A percentile compares a stretch with the other conserved stretches of the same genome.
Conservation (phyloP, 2,113 vertebrate genomes). For the Hemibagrus wyckioides region DNA sequence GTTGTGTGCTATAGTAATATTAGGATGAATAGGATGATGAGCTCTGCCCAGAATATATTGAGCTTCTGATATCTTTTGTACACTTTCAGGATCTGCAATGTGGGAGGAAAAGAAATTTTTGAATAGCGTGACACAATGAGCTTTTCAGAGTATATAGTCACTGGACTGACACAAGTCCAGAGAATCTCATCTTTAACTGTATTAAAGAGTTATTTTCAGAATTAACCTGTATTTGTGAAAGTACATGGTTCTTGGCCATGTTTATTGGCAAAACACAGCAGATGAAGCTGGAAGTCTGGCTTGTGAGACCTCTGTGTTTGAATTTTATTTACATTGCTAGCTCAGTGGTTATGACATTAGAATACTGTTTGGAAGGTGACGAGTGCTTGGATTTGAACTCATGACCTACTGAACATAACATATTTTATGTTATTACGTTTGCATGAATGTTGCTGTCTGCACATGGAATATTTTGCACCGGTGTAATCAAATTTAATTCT, state of each 20-base stretch:
- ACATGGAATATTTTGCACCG: neutral
- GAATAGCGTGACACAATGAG: neutral
- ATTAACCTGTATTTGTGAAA: neutral
- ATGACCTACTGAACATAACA: neutral
- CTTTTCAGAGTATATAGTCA: neutral
- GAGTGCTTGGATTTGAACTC: neutral
- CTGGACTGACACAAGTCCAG: neutral
- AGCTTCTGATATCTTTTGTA: neutral
- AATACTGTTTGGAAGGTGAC: neutral
- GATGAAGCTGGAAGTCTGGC: neutral
- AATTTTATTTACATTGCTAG: neutral
- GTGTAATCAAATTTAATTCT: neutral
- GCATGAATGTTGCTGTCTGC: neutral
- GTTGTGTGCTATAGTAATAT: neutral
- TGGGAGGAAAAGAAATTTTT: neutral
- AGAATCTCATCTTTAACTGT: neutral
- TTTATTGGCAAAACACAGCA: neutral
- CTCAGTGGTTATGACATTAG: neutral
- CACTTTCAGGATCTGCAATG: neutral
- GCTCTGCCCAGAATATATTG: neutral
- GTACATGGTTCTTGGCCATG: neutral
- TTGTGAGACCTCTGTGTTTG: neutral
- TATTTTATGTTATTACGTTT: neutral
- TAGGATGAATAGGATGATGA: neutral
- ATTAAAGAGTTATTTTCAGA: neutral